phyloP scores from a whole-genome alignment of 2,113 vertebrate genomes.

The Oplegnathus fasciatus region DNA sequence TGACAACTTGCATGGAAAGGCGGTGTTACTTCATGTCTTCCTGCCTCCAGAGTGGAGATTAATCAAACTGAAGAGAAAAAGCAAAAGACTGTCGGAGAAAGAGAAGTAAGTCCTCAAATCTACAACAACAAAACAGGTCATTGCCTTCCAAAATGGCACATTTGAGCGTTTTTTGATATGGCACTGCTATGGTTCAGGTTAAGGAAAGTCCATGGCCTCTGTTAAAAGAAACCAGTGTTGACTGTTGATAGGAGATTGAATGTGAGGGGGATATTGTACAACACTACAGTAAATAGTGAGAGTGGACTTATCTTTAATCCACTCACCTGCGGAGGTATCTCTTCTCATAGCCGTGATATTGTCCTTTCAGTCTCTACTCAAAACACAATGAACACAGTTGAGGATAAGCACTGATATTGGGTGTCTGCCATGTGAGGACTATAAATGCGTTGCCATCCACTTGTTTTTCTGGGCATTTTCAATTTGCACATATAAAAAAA shows the following conservation, averaged over 20 bases:
- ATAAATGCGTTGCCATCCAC: too few species aligned
- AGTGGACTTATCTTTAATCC: too few species aligned
- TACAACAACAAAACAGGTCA: neutral
- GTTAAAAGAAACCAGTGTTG: neutral
- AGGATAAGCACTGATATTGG: too few species aligned
- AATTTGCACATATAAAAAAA: too few species aligned
- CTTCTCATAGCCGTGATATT: neutral
- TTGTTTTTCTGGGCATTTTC: too few species aligned
- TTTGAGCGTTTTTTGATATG: neutral
- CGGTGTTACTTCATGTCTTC: neutral
- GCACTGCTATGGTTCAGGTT: neutral
- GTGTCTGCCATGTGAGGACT: too few species aligned
- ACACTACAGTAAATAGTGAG: neutral
- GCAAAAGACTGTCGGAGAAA: neutral
- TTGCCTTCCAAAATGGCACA: neutral
- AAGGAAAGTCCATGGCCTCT: too few species aligned
- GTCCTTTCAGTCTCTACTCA: neutral
- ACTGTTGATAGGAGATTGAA: neutral
- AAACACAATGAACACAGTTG: too few species aligned
- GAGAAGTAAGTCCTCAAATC: neutral
- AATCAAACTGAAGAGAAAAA: constrained; percentile 7
- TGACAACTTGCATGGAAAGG: neutral
- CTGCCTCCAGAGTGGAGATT: neutral
- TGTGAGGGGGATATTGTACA: too few species aligned
- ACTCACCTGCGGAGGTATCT: too few species aligned